Evolutionary conservation across 2,113 vertebrate genomes (phyloP), one percentile per base, ranked within the genome.

Genomic region (Cheilinus undulatus): DNA sequence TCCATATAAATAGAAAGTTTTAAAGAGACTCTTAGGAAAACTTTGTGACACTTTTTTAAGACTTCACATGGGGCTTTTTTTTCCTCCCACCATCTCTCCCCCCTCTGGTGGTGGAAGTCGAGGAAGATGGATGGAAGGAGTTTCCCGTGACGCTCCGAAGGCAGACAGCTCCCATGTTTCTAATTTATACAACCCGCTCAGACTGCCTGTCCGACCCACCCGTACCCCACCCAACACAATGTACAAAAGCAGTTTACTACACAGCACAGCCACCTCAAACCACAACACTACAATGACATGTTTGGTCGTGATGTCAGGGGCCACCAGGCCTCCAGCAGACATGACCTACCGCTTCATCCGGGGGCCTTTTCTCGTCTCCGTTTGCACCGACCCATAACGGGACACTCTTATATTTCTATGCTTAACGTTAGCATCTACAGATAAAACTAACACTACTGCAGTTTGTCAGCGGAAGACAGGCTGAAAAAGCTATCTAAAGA

Each of bases 1-100:
- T 89, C 84, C 76, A 84, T 92, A 90, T 84, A 91, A 92, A 91
- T 90, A 92, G 85, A 91, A 92, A 89, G 82, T 80, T 91, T 78
- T 75, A 76, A 89, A 92, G 88, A 92, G 89, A 91, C 85, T 89
- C 82, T 88, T 90, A 84, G 85, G 89, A 91, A 93, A 92, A 85
- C 70, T 69, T 74, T 79, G 59, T 52, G 26, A 60, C 49, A 36
- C 22, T 66, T 70, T 66, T 69, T 74, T 28, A 30, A 48, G 1
- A 90, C 65, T 86, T 86, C 38, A 79, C 72, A 86, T 85, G 51
- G 26, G 38, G 30, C 20, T 53, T 52, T 34, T 53, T 24, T 1
- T n/a, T 24, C 38, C 5, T 2, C 61, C 17, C 38, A 20, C 19
- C 22, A 19, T 49, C 40, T 30, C 6, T 43, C 58, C 43, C 5